Evolutionary conservation across 1,140 invertebrate species (phyloP), one percentile per base, ranked within the genome.

Genomic region (Macrostomum lignano): DNA sequence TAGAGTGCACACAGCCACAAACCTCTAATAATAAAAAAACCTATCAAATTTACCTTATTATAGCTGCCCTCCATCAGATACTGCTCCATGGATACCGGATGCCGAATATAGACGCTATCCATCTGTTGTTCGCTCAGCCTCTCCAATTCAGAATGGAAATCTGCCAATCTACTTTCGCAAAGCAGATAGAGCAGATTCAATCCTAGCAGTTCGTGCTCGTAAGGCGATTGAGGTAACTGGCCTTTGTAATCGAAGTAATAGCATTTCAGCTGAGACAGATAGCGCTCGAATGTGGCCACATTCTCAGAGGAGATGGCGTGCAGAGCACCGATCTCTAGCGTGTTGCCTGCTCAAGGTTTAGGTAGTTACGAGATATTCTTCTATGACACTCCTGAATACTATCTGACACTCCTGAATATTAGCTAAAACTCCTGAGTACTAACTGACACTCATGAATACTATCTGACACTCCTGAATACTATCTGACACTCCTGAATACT

Each of bases 61-160:
- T 94, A 98, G 37, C 77, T 82, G 19, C 91, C 88, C 60, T 96
- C 91, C 84, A 96, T 96, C 25, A 96, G 64, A 59, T 84, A 93
- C 49, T 96, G 88, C 48, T 98, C 88, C 40, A 98, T 64, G 21
- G 76, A 78, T 1, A 96, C 64, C 0, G 88, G 82, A 53, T 91
- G 81, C 40, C 70, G 68, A 21, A 98, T 86, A 53, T 88, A 96
- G 31, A 79, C 69, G 51, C 94, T 88, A 14, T 40, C 48, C 50
- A 86, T 72, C 44, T 94, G 73, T 32, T 78, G 72, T 54, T 84
- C 75, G 21, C 74, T 69, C n/a, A 98, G 60, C 13, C 86, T 60
- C 52, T 96, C 91, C 33, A 98, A 55, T 56, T 94, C 84, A 5
- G 84, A 96, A 48, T 96, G 88, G 58, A 98, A 98, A 53, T 96